Base-by-base conservation (phyloP, 2,113 vertebrate species). In the Ondatra zibethicus region DNA sequence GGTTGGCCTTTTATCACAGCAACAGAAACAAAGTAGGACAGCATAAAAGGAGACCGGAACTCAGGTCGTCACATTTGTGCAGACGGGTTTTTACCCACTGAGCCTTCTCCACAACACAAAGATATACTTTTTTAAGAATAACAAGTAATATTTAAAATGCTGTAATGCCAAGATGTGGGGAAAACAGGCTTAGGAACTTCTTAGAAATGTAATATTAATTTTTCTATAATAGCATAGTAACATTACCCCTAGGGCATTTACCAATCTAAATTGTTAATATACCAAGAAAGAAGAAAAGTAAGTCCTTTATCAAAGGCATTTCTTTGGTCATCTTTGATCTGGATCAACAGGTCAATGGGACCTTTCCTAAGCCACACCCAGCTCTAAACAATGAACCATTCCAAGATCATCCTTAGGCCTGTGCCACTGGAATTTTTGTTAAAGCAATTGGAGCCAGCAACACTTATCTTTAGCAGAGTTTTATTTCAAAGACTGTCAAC, bases 401-500 rank as follows among this genome's bases (percentile, higher is more conserved):
- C 61, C 58, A 36, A 50, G 33, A 2, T 55, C n/a, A 78, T n/a
- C 27, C 55, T 21, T 33, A 45, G 29, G 19, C 33, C 42, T n/a
- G 3, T 33, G 27, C n/a, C n/a, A 31, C 11, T 39, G 42, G 39
- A 33, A 73, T 47, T 21, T 31, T 75, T 19, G 7, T 47, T 17
- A 81, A 29, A 81, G 50, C 10, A 21, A 45, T 9, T 25, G 17
- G 55, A 39, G 23, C 55, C 21, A 88, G 13, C 39, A 84, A 72
- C 65, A 73, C 17, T 55, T 63, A 27, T 12, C 27, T 42, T 27
- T 66, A 65, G 55, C 61, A 77, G 70, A 87, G 23, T 87, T 93
- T 95, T 63, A 91, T 81, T 96, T 88, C 25, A 92, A 86, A 85
- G 89, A 61, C 33, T 42, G 85, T 50, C 50, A 85, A 96, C 92